phyloP scores from a whole-genome alignment of 2,888 invertebrate genomes.

The Cantharis rufa region DNA sequence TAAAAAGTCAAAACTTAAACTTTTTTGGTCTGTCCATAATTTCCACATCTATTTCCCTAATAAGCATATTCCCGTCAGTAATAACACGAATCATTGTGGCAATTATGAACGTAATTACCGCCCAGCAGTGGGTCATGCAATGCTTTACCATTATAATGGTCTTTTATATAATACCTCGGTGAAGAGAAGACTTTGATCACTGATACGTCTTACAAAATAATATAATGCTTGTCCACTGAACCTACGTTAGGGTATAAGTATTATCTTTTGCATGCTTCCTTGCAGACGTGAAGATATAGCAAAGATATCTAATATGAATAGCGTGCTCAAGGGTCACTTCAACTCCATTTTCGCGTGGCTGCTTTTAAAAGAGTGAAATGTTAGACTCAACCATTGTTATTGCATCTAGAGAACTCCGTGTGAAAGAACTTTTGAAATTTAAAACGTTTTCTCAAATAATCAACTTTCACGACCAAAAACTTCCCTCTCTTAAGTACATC shows the following conservation, averaged over 20 bases:
- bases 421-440: constrained; percentile 4
- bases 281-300: constrained; percentile 13
- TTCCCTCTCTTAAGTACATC: neutral
- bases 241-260: constrained; percentile 1
- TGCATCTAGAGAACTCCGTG: constrained; percentile 1
- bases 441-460: constrained; percentile 11
- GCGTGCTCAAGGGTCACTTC: constrained; percentile 15
- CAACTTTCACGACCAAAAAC: neutral
- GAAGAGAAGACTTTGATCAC: constrained; percentile 11
- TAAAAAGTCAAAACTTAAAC: no score
- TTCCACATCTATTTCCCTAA: constrained; percentile 6
- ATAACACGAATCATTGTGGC: constrained; percentile 15
- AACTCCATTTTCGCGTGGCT: constrained; percentile 19
- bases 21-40: neutral
- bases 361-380: constrained; percentile 17
- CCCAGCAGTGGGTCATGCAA: constrained; percentile 20
- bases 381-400: constrained; percentile 11
- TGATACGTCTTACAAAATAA: constrained; percentile 9
- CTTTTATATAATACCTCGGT: neutral
- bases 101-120: constrained; percentile 17
- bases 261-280: constrained; percentile 14
- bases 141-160: neutral
- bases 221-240: constrained; percentile 7
- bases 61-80: constrained; percentile 4
- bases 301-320: constrained; percentile 14